A percentile compares a stretch with the other conserved stretches of the same genome.
phyloP scores from a whole-genome alignment of 2,888 invertebrate species.

The Argyresthia goedartella region DNA sequence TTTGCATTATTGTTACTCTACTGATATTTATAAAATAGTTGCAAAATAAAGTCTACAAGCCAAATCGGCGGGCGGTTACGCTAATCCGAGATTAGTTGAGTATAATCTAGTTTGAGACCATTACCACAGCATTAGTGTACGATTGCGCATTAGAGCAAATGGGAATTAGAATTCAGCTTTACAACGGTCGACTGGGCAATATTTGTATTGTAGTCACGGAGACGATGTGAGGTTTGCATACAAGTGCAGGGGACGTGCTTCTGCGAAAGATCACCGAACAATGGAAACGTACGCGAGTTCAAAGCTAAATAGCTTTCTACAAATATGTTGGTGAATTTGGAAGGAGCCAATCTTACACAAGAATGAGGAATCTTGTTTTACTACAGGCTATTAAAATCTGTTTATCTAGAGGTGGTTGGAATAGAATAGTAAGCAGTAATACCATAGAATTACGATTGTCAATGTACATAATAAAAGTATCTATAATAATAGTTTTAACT shows the following conservation, averaged over 20 bases:
- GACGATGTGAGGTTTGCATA: constrained; percentile 43
- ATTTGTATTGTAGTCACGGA: constrained; percentile 40
- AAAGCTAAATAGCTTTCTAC: constrained; percentile 69
- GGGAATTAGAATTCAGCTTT: not conserved
- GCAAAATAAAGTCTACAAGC: too few relatives aligned
- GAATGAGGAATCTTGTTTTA: too few relatives aligned
- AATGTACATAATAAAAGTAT: too few relatives aligned
- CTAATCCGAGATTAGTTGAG: not conserved
- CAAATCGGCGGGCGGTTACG: not conserved
- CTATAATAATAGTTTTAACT: too few relatives aligned
- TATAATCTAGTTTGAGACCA: not conserved
- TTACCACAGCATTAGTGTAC: not conserved
- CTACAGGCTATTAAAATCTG: too few relatives aligned
- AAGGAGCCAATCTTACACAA: too few relatives aligned
- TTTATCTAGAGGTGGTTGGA: too few relatives aligned
- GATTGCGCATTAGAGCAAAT: not conserved
- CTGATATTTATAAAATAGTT: too few relatives aligned
- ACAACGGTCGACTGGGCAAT: not conserved
- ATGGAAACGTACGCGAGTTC: constrained; percentile 49
- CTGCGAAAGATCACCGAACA: constrained; percentile 67
- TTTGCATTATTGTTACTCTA: not conserved
- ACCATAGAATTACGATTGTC: too few relatives aligned
- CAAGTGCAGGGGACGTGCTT: constrained; percentile 35
- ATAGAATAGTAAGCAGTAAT: too few relatives aligned
- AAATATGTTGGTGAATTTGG: constrained; percentile 23